Percentiles rank a stretch among this genome's conserved stretches.
phyloP scores from a whole-genome alignment of 2,797 vertebrate species.

The Hyperoplus immaculatus region DNA sequence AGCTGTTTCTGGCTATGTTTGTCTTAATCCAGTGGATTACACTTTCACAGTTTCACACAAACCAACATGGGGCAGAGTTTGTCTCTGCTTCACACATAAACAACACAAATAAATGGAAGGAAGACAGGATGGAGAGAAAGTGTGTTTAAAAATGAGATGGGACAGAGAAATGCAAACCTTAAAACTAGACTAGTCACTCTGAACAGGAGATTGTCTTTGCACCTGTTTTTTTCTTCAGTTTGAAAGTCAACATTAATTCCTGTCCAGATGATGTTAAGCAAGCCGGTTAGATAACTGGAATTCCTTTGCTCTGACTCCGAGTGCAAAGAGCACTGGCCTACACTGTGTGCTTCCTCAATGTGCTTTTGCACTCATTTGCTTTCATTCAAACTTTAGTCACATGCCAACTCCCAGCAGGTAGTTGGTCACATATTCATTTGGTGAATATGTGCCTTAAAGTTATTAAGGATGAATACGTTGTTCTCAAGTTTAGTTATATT shows the following conservation, averaged over 20 bases:
- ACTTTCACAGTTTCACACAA: constrained; percentile 4
- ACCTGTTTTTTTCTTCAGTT: constrained; percentile 20
- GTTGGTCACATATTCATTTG: no score
- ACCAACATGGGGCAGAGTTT: background rate
- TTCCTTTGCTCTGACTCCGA: constrained; percentile 69
- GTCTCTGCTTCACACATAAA: background rate
- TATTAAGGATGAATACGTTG: constrained; percentile 15
- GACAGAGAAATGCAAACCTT: background rate
- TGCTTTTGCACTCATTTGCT: constrained; percentile 47
- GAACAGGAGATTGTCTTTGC: background rate
- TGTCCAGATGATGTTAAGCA: constrained; percentile 8
- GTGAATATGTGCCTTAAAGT: background rate
- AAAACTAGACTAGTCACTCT: background rate
- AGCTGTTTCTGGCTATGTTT: constrained; percentile 36
- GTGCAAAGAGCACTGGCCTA: background rate
- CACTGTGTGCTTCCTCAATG: constrained; percentile 16
- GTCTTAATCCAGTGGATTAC: constrained; percentile 48
- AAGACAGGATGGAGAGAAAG: background rate
- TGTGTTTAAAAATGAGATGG: background rate
- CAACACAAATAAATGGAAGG: background rate
- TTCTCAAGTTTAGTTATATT: background rate
- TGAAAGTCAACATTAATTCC: constrained; percentile 20
- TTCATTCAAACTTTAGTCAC: constrained; percentile 46
- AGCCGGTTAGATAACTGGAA: constrained; percentile 57
- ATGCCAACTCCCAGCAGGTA: constrained; percentile 14